Conservation (phyloP, 2,797 vertebrate species). For the Cyclura pinguis region DNA sequence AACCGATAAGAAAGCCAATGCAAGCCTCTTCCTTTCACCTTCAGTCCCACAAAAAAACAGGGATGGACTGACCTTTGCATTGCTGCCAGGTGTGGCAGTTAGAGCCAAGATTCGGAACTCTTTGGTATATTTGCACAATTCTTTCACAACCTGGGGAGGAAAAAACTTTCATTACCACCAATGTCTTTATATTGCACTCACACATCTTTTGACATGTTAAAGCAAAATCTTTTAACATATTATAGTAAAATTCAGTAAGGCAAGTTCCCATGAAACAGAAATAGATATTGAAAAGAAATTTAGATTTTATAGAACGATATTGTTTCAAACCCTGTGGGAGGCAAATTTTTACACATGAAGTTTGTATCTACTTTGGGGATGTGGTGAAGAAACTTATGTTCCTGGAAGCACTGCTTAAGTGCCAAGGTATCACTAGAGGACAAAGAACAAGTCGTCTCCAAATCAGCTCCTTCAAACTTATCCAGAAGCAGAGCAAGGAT, state of each 20-base stretch:
- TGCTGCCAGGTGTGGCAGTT: conserved; percentile 94
- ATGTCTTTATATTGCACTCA: neutral
- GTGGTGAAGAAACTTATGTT: neutral
- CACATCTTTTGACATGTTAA: too few relatives aligned
- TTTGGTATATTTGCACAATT: conserved; percentile 86
- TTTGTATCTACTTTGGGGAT: neutral
- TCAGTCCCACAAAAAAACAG: rapidly evolving
- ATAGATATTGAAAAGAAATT: neutral
- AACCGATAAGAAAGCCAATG: neutral
- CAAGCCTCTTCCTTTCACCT: rapidly evolving
- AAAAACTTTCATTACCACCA: neutral
- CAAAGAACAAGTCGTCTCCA: neutral
- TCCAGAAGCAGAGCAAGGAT: neutral
- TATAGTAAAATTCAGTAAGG: too few relatives aligned
- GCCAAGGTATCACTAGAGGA: neutral
- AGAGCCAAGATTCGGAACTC: conserved; percentile 94
- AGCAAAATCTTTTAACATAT: too few relatives aligned
- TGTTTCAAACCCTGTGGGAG: neutral
- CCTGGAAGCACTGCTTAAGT: neutral
- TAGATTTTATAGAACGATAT: neutral
- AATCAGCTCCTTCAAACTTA: neutral
- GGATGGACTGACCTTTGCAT: conserved; percentile 86
- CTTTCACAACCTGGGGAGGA: conserved; percentile 87
- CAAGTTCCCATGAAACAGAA: neutral
- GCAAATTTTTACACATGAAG: neutral